phyloP scores from a whole-genome alignment of 2,888 invertebrate species.

The Diplolepis rosae region DNA sequence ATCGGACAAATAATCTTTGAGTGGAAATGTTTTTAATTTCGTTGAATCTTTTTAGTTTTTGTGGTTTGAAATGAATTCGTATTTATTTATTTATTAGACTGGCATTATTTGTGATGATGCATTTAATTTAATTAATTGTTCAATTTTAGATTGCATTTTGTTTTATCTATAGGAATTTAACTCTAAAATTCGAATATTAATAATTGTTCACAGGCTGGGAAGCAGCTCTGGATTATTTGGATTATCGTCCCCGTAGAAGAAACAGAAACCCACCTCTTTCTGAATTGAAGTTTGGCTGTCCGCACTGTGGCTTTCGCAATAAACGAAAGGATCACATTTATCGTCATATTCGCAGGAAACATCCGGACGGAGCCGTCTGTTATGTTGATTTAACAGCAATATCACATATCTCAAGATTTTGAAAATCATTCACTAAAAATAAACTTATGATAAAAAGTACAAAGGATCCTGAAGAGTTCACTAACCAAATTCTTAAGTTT shows the following conservation, averaged over 20 bases:
- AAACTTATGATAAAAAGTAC: not conserved
- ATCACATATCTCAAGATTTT: not conserved
- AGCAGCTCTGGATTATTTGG: conserved; percentile 37
- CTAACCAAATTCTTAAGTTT: not conserved
- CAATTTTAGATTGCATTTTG: not conserved
- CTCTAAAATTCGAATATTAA: not conserved
- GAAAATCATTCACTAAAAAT: not conserved
- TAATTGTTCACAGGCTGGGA: conserved; percentile 49
- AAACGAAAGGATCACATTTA: conserved; percentile 68
- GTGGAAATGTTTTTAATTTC: no score
- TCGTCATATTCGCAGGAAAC: conserved; percentile 64
- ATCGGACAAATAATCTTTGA: no score
- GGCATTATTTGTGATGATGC: not conserved
- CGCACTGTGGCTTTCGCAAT: conserved; percentile 66
- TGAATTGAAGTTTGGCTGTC: conserved; percentile 68
- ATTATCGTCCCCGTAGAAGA: conserved; percentile 42
- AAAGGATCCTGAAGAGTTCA: not conserved
- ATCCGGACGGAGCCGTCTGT: conserved; percentile 57
- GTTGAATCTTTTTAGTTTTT: no score
- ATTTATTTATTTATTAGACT: no score
- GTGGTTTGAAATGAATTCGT: no score
- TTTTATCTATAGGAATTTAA: not conserved
- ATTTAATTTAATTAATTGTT: no score
- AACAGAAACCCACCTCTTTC: conserved; percentile 5
- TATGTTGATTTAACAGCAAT: conserved; percentile 54